Conservation (phyloP, 2,797 vertebrate species). For the Hypotaenidia okinawae region DNA sequence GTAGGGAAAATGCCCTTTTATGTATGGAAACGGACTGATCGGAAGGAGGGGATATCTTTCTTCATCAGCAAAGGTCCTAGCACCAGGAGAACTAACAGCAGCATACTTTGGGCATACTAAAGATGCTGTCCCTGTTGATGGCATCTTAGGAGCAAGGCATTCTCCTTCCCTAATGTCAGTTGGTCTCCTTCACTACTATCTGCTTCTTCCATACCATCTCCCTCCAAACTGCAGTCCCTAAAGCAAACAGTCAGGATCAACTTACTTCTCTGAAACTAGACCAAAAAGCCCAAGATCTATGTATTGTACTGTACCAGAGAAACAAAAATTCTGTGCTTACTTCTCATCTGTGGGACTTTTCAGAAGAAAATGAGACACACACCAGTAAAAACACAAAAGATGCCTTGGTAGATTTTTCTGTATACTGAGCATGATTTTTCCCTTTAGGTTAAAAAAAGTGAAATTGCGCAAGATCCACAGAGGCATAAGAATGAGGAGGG, state of each 20-base stretch:
- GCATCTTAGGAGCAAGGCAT: not conserved
- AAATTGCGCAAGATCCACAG: not conserved
- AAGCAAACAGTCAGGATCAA: not conserved
- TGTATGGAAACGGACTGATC: not conserved
- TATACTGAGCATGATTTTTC: not conserved
- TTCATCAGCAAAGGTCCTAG: not conserved
- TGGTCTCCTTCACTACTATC: not conserved
- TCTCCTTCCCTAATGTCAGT: not conserved
- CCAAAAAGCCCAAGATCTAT: not conserved
- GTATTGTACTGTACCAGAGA: not conserved
- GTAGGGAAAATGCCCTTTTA: not conserved
- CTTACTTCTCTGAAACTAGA: not conserved
- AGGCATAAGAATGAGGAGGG: not conserved
- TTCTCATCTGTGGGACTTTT: not conserved
- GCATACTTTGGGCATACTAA: not conserved
- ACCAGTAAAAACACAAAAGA: not conserved
- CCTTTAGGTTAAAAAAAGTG: not conserved
- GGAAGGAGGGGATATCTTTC: not conserved
- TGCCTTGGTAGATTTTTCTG: not conserved
- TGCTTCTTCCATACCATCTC: not conserved
- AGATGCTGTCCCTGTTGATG: rapidly evolving
- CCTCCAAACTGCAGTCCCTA: not conserved
- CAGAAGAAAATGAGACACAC: not conserved
- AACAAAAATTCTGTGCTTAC: not conserved
- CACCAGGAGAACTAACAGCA: not conserved